A percentile compares a stretch with the other conserved stretches of the same genome.
Evolutionary conservation across 92 coral and sea anemone species (phyloP).

Genomic region (Epizoanthus rinbou): DNA sequence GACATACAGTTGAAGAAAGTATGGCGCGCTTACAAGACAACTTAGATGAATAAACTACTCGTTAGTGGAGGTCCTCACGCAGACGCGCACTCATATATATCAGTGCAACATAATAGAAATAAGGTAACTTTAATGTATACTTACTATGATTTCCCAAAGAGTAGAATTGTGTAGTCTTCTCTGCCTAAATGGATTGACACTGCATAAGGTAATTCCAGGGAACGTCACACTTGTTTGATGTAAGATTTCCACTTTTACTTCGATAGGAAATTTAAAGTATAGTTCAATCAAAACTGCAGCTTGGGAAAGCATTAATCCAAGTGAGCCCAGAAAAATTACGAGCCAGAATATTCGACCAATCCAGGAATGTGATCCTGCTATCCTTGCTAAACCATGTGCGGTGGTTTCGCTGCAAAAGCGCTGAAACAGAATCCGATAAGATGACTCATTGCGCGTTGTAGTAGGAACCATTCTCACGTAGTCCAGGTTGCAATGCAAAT

Average conservation of each 20-base stretch:
- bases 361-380: neutral
- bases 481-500: too few relatives aligned
- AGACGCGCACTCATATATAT: too few relatives aligned
- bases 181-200: slow-evolving; percentile 2
- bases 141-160: slow-evolving; percentile 6
- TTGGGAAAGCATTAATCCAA: slow-evolving; percentile 23
- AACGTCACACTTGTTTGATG: neutral
- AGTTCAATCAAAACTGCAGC: neutral
- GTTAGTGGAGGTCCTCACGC: too few relatives aligned
- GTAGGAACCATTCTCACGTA: neutral
- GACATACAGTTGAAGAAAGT: too few relatives aligned
- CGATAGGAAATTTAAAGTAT: neutral
- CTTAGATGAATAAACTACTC: too few relatives aligned
- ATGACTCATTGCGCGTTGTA: neutral
- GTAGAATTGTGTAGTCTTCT: neutral
- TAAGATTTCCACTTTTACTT: neutral
- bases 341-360: slow-evolving; percentile 13
- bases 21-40: too few relatives aligned
- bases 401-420: slow-evolving; percentile 17
- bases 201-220: slow-evolving; percentile 21
- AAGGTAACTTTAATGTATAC: neutral
- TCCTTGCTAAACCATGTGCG: slow-evolving; percentile 17
- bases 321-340: neutral
- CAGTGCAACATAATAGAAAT: too few relatives aligned
- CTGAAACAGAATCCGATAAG: neutral